Percentiles rank a stretch among this genome's conserved stretches.
Conservation (phyloP, 1,140 invertebrate species). For the Arctopsyche grandis region DNA sequence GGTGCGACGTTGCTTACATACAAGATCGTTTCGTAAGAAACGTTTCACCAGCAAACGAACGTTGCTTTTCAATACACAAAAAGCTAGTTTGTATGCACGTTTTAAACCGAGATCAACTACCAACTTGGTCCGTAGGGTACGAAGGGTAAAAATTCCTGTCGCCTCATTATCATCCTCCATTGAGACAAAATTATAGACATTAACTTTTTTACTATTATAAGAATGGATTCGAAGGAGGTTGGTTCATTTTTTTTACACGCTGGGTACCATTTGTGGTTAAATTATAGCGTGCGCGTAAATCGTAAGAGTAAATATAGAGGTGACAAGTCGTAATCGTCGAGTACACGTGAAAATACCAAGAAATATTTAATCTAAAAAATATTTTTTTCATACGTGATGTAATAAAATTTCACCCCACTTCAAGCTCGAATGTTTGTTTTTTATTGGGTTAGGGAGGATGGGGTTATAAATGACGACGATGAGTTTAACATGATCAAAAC, state of each 20-base stretch:
- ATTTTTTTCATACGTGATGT: too few relatives aligned
- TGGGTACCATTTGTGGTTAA: not conserved
- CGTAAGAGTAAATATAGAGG: not conserved
- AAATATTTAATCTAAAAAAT: too few relatives aligned
- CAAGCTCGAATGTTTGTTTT: too few relatives aligned
- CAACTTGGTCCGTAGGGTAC: not conserved
- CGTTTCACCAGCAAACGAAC: not conserved
- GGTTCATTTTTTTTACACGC: not conserved
- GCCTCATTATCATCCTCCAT: not conserved
- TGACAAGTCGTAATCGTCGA: not conserved
- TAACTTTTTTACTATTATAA: slow-evolving; percentile 1
- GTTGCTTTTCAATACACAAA: not conserved
- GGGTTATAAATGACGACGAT: too few relatives aligned
- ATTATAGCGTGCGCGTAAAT: not conserved
- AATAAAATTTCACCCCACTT: too few relatives aligned
- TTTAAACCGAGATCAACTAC: not conserved
- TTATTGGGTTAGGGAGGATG: too few relatives aligned
- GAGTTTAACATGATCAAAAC: too few relatives aligned
- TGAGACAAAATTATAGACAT: slow-evolving; percentile 1
- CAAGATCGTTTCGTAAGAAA: slow-evolving; percentile 10
- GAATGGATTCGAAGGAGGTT: not conserved
- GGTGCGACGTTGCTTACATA: slow-evolving; percentile 1
- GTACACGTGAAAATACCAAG: too few relatives aligned
- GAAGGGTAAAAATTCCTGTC: slow-evolving; percentile 25
- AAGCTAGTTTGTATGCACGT: too few relatives aligned